These are phyloP conservation scores for Spilogale gracilis DNA, from an alignment of 2,113 vertebrate genomes.

Conservation along the genomic window DNA sequence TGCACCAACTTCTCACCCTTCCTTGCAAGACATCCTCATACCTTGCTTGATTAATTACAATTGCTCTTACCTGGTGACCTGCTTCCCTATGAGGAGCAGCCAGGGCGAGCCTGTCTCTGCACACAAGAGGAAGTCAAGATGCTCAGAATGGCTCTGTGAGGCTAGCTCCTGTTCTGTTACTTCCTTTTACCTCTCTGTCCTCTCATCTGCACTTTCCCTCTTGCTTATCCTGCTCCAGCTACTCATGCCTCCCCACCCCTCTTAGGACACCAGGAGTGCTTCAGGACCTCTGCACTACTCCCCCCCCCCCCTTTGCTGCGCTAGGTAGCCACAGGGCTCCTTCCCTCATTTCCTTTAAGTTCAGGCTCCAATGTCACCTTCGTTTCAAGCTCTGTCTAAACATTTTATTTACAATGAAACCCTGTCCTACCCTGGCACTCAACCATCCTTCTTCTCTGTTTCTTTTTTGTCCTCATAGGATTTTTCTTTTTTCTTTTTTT, in stretches of 20 bases:
- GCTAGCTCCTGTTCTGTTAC: neutral
- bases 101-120: neutral
- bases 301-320: neutral
- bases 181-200: neutral
- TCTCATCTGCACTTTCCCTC: neutral
- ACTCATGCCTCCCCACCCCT: neutral
- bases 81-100: neutral
- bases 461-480: neutral
- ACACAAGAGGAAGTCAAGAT: neutral
- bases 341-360: neutral
- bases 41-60: neutral
- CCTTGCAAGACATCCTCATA: neutral
- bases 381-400: neutral
- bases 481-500: too few species aligned
- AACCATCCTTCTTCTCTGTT: neutral
- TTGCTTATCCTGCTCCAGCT: neutral
- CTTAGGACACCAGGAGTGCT: neutral
- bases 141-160: neutral
- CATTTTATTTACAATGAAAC: neutral
- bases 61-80: neutral
- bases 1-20: neutral
- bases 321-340: neutral
- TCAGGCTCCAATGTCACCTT: neutral
- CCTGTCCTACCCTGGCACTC: neutral
- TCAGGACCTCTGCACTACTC: neutral